Base-by-base conservation (phyloP, 2,888 invertebrate genomes). In the Lasius fuliginosus region DNA sequence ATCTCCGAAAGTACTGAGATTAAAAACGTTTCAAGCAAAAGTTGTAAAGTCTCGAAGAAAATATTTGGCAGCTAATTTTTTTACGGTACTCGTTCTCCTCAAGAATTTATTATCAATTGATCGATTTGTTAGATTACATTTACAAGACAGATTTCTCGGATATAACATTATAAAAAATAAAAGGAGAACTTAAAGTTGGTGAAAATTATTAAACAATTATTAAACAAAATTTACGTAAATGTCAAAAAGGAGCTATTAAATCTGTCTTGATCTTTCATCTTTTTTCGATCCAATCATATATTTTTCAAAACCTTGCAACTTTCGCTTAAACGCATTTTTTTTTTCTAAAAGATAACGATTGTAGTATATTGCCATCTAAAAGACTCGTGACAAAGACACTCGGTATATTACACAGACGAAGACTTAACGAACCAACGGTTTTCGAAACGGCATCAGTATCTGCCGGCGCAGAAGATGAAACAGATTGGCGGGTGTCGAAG, bases 401-500 rank as follows among this genome's bases (percentile, higher is more conserved):
- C 4, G 1, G 40, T 23, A 71, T 8, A 27, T 9, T 58, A 40
- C 2, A 27, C n/a, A 42, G 15, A 73, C 36, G 18, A 42, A 79
- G 27, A 15, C 12, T 81, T 11, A 40, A 60, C 88, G 86, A 84
- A 98, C 96, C 88, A 98, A 94, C 42, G 98, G 98, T 95, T 98
- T 98, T 84, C 98, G 96, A 95, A 98, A 98, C 0, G 98, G 97
- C 94, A 97, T 94, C 53, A 96, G 96, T 79, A 98, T 96, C 95
- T 98, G 98, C 23, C 98, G 95, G 67, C 98, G 96, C 74, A 98
- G 95, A 91, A 96, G 95, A 95, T 98, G 98, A 95, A 97, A 98
- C 92, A 97, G 96, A 95, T 98, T 98, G 36, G 97, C 97, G 0
- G 98, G 97, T 0, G 96, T 96, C 23, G 98, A 97, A 91, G 97